Base-by-base conservation (phyloP, 2,888 invertebrate species). In the Drosophila infuscata region DNA sequence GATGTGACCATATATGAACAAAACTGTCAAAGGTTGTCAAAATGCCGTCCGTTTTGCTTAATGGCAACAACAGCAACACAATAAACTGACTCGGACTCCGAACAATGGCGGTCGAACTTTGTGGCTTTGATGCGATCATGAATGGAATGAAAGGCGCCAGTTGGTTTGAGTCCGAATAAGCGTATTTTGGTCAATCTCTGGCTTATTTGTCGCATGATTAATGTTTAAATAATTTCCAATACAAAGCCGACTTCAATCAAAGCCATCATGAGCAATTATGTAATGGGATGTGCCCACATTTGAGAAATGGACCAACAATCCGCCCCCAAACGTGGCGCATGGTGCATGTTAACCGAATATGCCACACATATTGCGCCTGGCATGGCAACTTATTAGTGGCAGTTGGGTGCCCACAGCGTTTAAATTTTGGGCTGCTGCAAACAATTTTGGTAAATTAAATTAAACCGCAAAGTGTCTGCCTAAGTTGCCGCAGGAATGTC, bases 11-110 rank as follows among this genome's bases (percentile, higher is more conserved):
- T 86, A 25, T 36, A 54, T 36, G 87, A 74, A 84, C 79, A 77
- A 77, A 87, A 88, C 82, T 82, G 89, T 87, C 87, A 88, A 88
- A 88, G 84, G 82, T 87, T 87, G 89, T 88, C 89, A 88, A 87
- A 88, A 87, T 84, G 87, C 81, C 81, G 80, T 70, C 86, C 82
- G 77, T 85, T 86, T 78, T 77, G 71, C 15, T 46, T 63, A 82
- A 81, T 68, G 82, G 75, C 67, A 85, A 73, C 68, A 70, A 76
- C 67, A 83, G 71, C 66, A 68, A 64, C 51, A 76, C 70, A 74
- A 79, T 79, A 54, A 29, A 54, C 36, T 20, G 29, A 25, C 62
- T 48, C 36, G 11, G 9, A 9, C 25, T n/a, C 32, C 67, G 38
- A 70, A 79, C 73, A 65, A 67, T 71, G 67, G 38, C 66, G 72